A percentile compares a stretch with the other conserved stretches of the same genome.
Evolutionary conservation across 2,888 invertebrate species (phyloP).

Genomic region (Drosophila kambysellisi): DNA sequence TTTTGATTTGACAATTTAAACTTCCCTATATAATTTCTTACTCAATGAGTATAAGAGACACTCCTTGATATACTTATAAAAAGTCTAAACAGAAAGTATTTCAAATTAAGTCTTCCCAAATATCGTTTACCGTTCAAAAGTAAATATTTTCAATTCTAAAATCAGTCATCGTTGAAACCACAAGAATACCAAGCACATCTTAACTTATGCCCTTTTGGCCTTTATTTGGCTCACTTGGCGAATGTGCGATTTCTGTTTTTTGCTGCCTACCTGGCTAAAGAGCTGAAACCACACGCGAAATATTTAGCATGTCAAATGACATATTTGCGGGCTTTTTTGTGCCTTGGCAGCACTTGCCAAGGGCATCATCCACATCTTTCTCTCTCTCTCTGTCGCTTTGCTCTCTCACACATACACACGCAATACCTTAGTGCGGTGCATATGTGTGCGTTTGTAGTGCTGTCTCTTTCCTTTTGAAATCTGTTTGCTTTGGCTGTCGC

Average conservation of each 20-base stretch:
- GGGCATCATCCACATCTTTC: slow-evolving; percentile 30
- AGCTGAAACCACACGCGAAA: slow-evolving; percentile 60
- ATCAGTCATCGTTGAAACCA: not conserved
- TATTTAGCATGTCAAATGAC: slow-evolving; percentile 81
- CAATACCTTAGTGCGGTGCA: slow-evolving; percentile 31
- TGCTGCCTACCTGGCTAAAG: slow-evolving; percentile 52
- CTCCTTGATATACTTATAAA: not conserved
- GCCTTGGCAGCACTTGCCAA: slow-evolving; percentile 53
- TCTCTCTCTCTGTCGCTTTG: slow-evolving; percentile 20
- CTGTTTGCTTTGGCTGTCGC: slow-evolving; percentile 43
- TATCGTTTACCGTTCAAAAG: not conserved
- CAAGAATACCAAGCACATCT: not conserved
- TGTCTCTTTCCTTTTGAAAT: slow-evolving; percentile 13
- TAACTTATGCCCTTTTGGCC: not conserved
- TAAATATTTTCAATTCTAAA: not conserved
- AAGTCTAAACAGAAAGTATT: not conserved
- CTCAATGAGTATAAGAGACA: not conserved
- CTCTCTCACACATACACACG: not conserved
- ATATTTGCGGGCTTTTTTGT: slow-evolving; percentile 73
- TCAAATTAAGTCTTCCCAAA: not conserved
- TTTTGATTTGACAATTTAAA: no score
- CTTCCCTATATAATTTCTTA: not conserved
- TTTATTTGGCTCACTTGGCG: slow-evolving; percentile 39
- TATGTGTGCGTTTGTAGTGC: slow-evolving; percentile 49
- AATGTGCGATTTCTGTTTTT: slow-evolving; percentile 47